These are phyloP conservation scores for Pantala flavescens DNA, from an alignment of 1,140 invertebrate species.

Conservation along the genomic window DNA sequence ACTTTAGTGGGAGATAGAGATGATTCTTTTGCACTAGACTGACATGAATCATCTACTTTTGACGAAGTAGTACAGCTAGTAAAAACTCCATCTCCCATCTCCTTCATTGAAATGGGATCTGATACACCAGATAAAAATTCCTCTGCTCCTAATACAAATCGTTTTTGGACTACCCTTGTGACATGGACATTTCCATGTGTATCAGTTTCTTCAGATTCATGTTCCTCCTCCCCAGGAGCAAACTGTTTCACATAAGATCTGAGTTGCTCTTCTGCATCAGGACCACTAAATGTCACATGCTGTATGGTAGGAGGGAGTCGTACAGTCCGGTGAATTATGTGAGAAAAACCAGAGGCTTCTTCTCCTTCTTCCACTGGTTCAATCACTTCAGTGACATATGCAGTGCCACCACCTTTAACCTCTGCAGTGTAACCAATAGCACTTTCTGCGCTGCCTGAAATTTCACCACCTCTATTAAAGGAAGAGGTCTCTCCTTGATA, in stretches of 20 bases:
- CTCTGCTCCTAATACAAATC: constrained; percentile 35
- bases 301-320: constrained; percentile 40
- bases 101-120: constrained; percentile 8
- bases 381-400: constrained; percentile 38
- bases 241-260: constrained; percentile 37
- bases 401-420: constrained; percentile 26
- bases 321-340: constrained; percentile 37
- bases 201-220: constrained; percentile 42
- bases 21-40: too few relatives aligned
- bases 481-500: not conserved
- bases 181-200: constrained; percentile 41
- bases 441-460: constrained; percentile 29
- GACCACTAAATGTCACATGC: constrained; percentile 43
- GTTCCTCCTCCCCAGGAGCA: constrained; percentile 54
- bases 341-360: constrained; percentile 29
- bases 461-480: constrained; percentile 25
- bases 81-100: too few relatives aligned
- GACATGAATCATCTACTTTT: too few relatives aligned
- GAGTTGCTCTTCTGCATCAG: constrained; percentile 39
- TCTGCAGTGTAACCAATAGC: constrained; percentile 35
- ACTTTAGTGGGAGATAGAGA: constrained; percentile 21
- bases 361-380: constrained; percentile 32
- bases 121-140: constrained; percentile 16
- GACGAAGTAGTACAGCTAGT: too few relatives aligned
- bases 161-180: constrained; percentile 38